Conservation (phyloP, 2,888 invertebrate genomes). For the Timema podura region DNA sequence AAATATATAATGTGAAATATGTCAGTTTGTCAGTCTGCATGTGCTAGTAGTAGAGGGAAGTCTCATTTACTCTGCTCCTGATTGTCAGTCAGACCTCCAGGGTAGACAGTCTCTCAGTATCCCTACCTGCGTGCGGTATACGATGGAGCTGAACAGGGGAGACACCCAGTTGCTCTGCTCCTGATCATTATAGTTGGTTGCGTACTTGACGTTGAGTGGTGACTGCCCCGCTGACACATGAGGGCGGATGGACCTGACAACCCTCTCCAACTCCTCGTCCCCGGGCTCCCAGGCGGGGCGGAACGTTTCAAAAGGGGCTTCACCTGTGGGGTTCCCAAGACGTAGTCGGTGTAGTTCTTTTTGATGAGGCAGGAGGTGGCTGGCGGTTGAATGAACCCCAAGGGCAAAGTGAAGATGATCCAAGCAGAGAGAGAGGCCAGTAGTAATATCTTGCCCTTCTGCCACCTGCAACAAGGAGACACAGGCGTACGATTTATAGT, state of each 20-base stretch:
- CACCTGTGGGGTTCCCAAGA: constrained; percentile 57
- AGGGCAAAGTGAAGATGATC: constrained; percentile 93
- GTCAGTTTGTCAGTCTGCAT: too few species aligned
- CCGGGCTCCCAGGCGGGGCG: neutral
- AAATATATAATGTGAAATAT: too few species aligned
- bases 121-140: constrained; percentile 64
- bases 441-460: constrained; percentile 81
- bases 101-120: too few species aligned
- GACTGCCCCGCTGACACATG: constrained; percentile 55
- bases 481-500: too few species aligned
- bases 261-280: constrained; percentile 23
- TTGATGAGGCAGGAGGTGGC: constrained; percentile 78
- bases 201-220: constrained; percentile 71
- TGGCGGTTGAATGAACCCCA: constrained; percentile 93
- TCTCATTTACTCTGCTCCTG: too few species aligned
- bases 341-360: constrained; percentile 60
- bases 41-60: too few species aligned
- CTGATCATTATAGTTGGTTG: constrained; percentile 67
- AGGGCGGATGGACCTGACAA: constrained; percentile 32
- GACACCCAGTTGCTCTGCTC: constrained; percentile 74
- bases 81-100: too few species aligned
- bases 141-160: constrained; percentile 89
- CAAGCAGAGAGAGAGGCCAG: constrained; percentile 89
- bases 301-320: constrained; percentile 20
- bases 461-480: constrained; percentile 54